Evolutionary conservation across 2,113 vertebrate genomes (phyloP), one percentile per base, ranked within the genome.

Genomic region (Sarotherodon lohbergeri): DNA sequence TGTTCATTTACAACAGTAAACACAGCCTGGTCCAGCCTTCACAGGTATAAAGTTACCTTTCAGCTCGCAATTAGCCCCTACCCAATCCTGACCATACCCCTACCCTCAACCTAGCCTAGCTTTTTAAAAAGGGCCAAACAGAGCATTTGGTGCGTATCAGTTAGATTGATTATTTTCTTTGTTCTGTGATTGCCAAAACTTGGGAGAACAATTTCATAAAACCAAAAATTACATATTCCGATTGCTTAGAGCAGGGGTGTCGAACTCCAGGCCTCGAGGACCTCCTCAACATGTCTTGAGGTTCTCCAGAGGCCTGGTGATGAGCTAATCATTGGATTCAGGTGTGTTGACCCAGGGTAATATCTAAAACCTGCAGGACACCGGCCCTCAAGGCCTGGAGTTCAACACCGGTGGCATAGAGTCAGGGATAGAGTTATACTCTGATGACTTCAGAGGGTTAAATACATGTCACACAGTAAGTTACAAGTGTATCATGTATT

Each of bases 341-440:
- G 1, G 0, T 8, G 27, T 3, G 56, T 9, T 59, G 56, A 32
- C 14, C 27, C 27, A 59, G 27, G 27, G 27, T 32, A 27, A 9
- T 8, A 17, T 32, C 57, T 32, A 61, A 9, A 61, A 17, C 27
- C 56, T 61, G 57, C 29, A 61, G 14, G 27, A 61, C 29, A 61
- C 57, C 5, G 0, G 29, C 29, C 3, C 57, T 61, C 8, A 1
- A 61, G 14, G 0, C 5, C 29, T 10, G 27, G 57, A 17, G 27
- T 61, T 61, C 27, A 10, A 32, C 14, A 61, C 29, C 0, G 0
- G 6, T 61, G 57, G 29, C 36, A 41, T 39, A 41, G n/a, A 19
- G 19, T 68, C 14, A 41, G 11, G 36, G 36, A 66, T 41, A 13
- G 36, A 12, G 63, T 68, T 14, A 22, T n/a, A 12, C 36, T 22